Conservation (phyloP, 2,797 vertebrate species). For the Spinibarbus caldwelli region DNA sequence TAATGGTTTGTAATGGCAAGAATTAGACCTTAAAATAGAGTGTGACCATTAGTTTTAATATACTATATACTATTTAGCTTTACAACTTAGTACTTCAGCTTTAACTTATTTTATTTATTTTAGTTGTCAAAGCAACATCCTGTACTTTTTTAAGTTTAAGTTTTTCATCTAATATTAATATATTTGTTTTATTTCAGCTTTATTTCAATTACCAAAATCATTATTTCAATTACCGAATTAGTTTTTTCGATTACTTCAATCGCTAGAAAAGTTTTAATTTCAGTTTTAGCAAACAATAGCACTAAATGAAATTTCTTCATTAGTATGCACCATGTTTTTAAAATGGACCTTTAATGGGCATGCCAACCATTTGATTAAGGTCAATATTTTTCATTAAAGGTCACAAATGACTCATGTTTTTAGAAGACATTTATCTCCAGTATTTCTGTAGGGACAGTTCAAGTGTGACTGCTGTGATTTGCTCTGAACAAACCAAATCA, state of each 20-base stretch:
- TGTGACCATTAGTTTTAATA: too few species aligned
- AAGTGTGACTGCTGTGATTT: background rate
- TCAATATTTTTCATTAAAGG: background rate
- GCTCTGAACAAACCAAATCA: constrained; percentile 2
- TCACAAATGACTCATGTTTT: background rate
- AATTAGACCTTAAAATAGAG: too few species aligned
- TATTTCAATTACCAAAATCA: too few species aligned
- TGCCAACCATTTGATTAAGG: background rate
- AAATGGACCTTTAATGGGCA: background rate
- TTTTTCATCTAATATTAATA: background rate
- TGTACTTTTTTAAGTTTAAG: too few species aligned
- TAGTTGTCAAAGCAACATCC: background rate
- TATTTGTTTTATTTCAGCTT: too few species aligned
- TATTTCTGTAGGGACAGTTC: background rate
- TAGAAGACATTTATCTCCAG: background rate
- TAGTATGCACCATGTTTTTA: background rate
- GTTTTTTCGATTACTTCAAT: background rate
- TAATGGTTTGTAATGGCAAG: too few species aligned
- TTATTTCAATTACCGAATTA: too few species aligned
- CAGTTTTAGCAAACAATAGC: background rate
- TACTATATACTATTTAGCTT: background rate
- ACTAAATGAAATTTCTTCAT: background rate
- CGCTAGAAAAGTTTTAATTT: background rate
- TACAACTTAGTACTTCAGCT: background rate
- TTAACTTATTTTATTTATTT: too few species aligned